A percentile compares a stretch with the other conserved stretches of the same genome.
phyloP scores from a whole-genome alignment of 2,888 invertebrate species.

The Sipunculus nudus region DNA sequence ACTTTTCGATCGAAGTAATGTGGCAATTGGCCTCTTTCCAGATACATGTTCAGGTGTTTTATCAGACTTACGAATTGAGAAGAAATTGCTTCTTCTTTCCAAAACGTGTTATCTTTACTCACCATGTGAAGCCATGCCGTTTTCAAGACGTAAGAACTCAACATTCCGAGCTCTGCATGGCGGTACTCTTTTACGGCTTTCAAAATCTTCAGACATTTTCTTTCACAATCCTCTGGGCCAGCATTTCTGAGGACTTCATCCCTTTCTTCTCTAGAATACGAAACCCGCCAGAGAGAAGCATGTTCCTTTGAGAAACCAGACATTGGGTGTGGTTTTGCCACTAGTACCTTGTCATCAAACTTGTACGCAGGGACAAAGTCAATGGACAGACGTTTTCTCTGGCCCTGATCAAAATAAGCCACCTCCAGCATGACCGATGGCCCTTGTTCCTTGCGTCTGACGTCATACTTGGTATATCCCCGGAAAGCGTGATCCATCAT shows the following conservation, averaged over 20 bases:
- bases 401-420: not conserved
- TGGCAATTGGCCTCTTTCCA: slow-evolving; percentile 6
- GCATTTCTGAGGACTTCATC: no score
- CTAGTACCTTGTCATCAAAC: not conserved
- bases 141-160: slow-evolving; percentile 23
- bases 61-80: slow-evolving; percentile 27
- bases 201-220: slow-evolving; percentile 25
- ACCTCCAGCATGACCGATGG: slow-evolving; percentile 12
- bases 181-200: slow-evolving; percentile 24
- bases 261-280: slow-evolving; percentile 11
- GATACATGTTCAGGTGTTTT: slow-evolving; percentile 10
- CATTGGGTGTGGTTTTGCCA: slow-evolving; percentile 16
- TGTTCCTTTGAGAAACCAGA: no score
- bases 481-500: not conserved
- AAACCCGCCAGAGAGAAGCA: slow-evolving; percentile 19
- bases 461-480: not conserved
- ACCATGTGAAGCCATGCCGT: slow-evolving; percentile 22
- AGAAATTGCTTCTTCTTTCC: slow-evolving; percentile 16
- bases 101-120: no score
- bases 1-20: slow-evolving; percentile 14
- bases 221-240: no score
- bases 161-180: slow-evolving; percentile 22
- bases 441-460: slow-evolving; percentile 5
- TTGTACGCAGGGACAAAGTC: slow-evolving; percentile 14
- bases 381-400: slow-evolving; percentile 4